Conservation (phyloP, 2,888 invertebrate species). For the Noctua comes region DNA sequence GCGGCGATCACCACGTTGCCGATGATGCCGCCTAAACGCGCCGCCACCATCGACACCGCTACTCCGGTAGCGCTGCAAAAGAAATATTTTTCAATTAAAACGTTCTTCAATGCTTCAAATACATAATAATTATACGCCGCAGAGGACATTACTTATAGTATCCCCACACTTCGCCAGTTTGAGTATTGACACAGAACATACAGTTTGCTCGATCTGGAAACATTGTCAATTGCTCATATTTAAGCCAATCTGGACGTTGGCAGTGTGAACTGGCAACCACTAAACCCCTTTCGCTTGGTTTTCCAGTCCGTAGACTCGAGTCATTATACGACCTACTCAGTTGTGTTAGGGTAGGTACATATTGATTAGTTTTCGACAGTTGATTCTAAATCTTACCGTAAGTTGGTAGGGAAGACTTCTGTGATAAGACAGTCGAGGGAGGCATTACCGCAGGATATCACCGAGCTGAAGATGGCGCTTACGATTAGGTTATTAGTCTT, state of each 20-base stretch:
- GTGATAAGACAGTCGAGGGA: constrained; percentile 97
- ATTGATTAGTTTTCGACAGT: not conserved
- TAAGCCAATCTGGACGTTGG: not conserved
- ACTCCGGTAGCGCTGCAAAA: constrained; percentile 95
- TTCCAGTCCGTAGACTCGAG: not conserved
- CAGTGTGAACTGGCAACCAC: not conserved
- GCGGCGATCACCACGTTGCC: constrained; percentile 97
- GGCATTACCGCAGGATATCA: constrained; percentile 96
- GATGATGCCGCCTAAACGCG: constrained; percentile 96
- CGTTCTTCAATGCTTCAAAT: not conserved
- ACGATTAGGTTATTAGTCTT: constrained; percentile 95
- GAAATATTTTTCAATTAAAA: constrained; percentile 2
- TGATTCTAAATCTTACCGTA: constrained; percentile 90
- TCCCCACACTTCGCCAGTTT: not conserved
- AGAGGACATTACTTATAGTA: not conserved
- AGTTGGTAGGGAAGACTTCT: constrained; percentile 97
- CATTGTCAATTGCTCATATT: not conserved
- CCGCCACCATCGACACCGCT: constrained; percentile 97
- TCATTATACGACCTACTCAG: not conserved
- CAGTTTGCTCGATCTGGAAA: not conserved
- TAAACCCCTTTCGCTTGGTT: not conserved
- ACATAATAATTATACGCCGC: not conserved
- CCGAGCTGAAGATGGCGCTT: constrained; percentile 96
- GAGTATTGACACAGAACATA: not conserved
- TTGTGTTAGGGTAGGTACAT: constrained; percentile 4